A percentile compares a stretch with the other conserved stretches of the same genome.
Conservation (phyloP, 2,888 invertebrate species). For the Mellilla xanthometata region DNA sequence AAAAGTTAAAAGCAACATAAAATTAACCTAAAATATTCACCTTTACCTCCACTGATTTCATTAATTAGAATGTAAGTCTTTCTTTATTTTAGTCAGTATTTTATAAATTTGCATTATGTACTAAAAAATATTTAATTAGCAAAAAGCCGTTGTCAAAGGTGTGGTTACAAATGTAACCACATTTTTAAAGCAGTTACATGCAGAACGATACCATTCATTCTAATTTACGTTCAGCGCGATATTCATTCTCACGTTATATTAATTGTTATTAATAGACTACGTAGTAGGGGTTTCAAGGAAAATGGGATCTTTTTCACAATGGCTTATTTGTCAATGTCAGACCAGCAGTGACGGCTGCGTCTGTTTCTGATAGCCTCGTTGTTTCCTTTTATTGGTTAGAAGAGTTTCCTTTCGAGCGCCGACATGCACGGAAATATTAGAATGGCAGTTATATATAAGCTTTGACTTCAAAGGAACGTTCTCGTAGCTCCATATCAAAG, state of each 20-base stretch:
- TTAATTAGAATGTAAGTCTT: too few species aligned
- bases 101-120: too few species aligned
- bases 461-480: constrained; percentile 21
- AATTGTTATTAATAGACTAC: constrained; percentile 48
- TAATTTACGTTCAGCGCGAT: constrained; percentile 33
- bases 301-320: constrained; percentile 69
- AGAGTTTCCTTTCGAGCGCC: constrained; percentile 46
- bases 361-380: constrained; percentile 68
- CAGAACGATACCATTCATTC: constrained; percentile 25
- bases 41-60: too few species aligned
- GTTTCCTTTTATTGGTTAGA: constrained; percentile 67
- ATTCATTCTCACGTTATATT: constrained; percentile 30
- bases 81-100: too few species aligned
- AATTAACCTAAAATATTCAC: too few species aligned
- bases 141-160: background rate
- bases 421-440: constrained; percentile 30
- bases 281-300: constrained; percentile 59
- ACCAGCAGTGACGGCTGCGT: constrained; percentile 60
- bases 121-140: too few species aligned
- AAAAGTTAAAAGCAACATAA: too few species aligned
- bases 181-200: constrained; percentile 10
- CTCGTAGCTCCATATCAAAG: too few species aligned
- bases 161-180: constrained; percentile 3
- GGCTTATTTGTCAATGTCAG: constrained; percentile 75
- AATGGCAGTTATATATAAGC: constrained; percentile 26